These are phyloP conservation scores for Entosphenus tridentatus DNA, from an alignment of 2,113 vertebrate species.

Conservation along the genomic window DNA sequence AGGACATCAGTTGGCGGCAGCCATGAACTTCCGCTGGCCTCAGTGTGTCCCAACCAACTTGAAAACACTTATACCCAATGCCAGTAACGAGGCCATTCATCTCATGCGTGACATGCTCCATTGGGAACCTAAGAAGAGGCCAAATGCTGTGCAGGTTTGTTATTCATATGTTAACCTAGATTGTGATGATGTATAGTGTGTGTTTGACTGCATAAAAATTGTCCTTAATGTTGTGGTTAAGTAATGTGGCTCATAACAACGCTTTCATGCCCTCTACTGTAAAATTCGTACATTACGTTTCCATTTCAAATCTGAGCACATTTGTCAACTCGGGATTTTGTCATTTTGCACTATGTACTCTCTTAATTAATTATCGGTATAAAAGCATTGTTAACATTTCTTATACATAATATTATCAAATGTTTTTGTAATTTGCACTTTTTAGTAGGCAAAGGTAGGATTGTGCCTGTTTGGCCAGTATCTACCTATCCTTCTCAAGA, in stretches of 20 bases:
- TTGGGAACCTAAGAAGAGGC: constrained; percentile 87
- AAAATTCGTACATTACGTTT: not conserved
- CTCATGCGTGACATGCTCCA: constrained; percentile 64
- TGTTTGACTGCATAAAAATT: not conserved
- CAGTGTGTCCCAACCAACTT: constrained; percentile 72
- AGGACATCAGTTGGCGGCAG: constrained; percentile 61
- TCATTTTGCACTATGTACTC: no score
- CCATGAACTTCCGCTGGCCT: constrained; percentile 90
- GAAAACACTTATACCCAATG: constrained; percentile 87
- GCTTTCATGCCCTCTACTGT: not conserved
- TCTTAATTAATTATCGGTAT: no score
- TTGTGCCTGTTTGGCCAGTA: no score
- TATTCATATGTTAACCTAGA: constrained; percentile 6
- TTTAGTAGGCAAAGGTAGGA: no score
- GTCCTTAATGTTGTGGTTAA: not conserved
- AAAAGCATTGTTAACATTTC: no score
- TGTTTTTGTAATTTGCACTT: no score
- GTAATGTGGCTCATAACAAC: not conserved
- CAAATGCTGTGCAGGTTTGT: constrained; percentile 58
- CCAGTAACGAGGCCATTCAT: constrained; percentile 57
- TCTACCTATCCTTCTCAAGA: no score
- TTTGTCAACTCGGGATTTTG: not conserved
- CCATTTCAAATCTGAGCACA: not conserved
- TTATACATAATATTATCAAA: no score
- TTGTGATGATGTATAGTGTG: not conserved